Conservation (phyloP, 2,113 vertebrate genomes). For the Phoenicopterus ruber region DNA sequence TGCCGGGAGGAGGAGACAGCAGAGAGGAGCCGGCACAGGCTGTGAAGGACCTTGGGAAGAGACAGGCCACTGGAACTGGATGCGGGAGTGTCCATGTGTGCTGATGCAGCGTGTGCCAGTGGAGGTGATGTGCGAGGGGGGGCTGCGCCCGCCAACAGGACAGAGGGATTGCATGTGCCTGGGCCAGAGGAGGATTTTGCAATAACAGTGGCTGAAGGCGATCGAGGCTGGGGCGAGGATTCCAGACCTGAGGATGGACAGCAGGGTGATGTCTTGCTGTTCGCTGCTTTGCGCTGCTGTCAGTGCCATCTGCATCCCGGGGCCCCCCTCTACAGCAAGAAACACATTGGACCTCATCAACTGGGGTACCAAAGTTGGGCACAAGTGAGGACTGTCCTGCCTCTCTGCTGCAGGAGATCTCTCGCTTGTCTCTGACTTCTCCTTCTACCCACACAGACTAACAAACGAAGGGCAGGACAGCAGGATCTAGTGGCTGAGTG, state of each 20-base stretch:
- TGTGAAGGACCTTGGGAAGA: neutral
- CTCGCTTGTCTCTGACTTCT: neutral
- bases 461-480: neutral
- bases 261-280: neutral
- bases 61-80: neutral
- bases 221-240: neutral
- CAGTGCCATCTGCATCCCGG: neutral
- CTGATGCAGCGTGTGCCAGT: accelerated
- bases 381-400: neutral
- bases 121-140: neutral
- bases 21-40: no score
- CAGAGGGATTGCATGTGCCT: accelerated
- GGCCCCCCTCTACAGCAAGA: neutral
- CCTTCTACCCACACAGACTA: neutral
- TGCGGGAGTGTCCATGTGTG: accelerated
- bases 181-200: neutral
- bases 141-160: accelerated
- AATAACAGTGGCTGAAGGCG: no score
- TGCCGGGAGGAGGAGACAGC: neutral
- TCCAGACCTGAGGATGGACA: neutral
- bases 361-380: accelerated
- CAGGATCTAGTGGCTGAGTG: neutral
- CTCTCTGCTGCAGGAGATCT: neutral
- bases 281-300: neutral
- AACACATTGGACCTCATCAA: neutral